Evolutionary conservation across 2,888 invertebrate genomes (phyloP).

Genomic region (Leptopilina syphax): DNA sequence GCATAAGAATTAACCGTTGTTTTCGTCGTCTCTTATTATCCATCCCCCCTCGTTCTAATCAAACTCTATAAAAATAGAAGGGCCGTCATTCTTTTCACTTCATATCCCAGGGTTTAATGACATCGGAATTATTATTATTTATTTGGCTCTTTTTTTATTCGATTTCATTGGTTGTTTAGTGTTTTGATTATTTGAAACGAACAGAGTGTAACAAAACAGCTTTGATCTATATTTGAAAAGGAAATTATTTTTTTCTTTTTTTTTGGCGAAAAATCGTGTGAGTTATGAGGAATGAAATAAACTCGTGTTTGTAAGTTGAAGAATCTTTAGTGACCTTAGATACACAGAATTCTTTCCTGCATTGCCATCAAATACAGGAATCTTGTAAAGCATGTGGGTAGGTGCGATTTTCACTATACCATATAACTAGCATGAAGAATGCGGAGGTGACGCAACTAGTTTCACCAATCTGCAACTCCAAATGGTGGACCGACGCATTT

Average conservation of each 20-base stretch:
- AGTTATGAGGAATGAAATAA: no score
- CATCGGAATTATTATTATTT: background rate
- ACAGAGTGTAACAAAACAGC: no score
- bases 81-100: background rate
- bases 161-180: no score
- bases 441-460: slow-evolving; percentile 69
- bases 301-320: background rate
- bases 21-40: slow-evolving; percentile 60
- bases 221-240: no score
- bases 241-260: no score
- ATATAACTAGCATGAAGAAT: slow-evolving; percentile 63
- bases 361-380: slow-evolving; percentile 4
- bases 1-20: slow-evolving; percentile 73
- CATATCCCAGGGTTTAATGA: slow-evolving; percentile 5
- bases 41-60: slow-evolving; percentile 25
- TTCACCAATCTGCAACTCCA: slow-evolving; percentile 56
- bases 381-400: slow-evolving; percentile 36
- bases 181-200: no score
- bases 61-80: background rate
- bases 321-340: slow-evolving; percentile 16
- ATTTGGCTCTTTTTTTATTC: no score
- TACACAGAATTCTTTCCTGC: background rate
- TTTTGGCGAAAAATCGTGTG: no score
- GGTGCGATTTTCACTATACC: slow-evolving; percentile 50
- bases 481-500: slow-evolving; percentile 53